Conservation (phyloP, 2,888 invertebrate species). For the Tinea semifulvella region DNA sequence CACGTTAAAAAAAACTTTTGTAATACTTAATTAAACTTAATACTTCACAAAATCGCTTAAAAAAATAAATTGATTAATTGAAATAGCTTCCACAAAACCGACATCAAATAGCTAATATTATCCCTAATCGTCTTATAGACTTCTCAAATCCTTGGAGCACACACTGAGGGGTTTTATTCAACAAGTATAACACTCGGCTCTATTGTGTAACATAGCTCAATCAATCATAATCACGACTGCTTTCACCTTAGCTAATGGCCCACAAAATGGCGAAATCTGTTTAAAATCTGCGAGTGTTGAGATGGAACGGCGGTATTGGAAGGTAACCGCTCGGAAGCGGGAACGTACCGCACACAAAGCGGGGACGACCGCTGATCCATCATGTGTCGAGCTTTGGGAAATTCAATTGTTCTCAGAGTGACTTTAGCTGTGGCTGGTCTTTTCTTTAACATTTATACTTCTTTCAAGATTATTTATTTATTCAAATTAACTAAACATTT, state of each 20-base stretch:
- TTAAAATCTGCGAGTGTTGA: slow-evolving; percentile 57
- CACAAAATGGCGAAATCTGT: slow-evolving; percentile 61
- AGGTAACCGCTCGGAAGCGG: slow-evolving; percentile 59
- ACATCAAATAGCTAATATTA: slow-evolving; percentile 11
- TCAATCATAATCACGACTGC: slow-evolving; percentile 65
- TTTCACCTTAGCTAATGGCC: slow-evolving; percentile 63
- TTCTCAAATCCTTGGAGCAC: slow-evolving; percentile 45
- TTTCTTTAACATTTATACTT: too few species aligned
- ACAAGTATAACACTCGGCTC: slow-evolving; percentile 44
- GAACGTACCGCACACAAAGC: slow-evolving; percentile 56
- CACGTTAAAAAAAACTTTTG: too few species aligned
- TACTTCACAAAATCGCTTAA: too few species aligned
- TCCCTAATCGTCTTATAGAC: slow-evolving; percentile 20
- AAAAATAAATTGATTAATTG: too few species aligned
- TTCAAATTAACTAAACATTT: too few species aligned
- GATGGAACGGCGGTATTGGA: slow-evolving; percentile 37
- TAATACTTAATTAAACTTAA: too few species aligned
- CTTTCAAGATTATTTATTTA: too few species aligned
- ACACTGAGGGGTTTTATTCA: slow-evolving; percentile 50
- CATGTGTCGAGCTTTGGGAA: slow-evolving; percentile 36
- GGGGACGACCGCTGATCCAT: slow-evolving; percentile 42
- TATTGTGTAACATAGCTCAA: slow-evolving; percentile 39
- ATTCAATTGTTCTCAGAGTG: not conserved
- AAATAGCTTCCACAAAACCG: not conserved
- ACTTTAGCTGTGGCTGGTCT: not conserved